Conservation (phyloP, 2,113 vertebrate species). For the Manacus vitellinus region DNA sequence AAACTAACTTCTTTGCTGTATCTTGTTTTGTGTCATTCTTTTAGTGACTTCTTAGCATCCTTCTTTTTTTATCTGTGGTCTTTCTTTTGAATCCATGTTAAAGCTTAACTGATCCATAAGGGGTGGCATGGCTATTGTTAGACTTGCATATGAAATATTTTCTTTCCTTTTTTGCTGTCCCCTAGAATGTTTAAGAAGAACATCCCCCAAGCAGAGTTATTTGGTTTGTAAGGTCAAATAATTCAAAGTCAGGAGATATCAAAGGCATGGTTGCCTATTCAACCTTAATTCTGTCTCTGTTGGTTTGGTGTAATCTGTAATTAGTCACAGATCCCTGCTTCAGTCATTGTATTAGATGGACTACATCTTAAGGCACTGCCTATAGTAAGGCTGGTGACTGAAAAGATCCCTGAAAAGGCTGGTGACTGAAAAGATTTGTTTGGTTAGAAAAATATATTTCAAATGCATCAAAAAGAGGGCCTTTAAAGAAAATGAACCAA, state of each 20-base stretch:
- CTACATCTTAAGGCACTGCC: not conserved
- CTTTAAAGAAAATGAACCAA: not conserved
- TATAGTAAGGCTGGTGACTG: not conserved
- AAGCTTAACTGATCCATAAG: not conserved
- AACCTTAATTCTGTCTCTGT: slow-evolving; percentile 51
- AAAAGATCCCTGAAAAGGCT: not conserved
- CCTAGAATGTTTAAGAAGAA: not conserved
- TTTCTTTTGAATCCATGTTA: not conserved
- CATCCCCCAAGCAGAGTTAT: not conserved
- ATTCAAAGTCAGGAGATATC: not conserved
- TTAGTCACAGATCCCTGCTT: slow-evolving; percentile 49
- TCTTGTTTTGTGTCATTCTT: not conserved
- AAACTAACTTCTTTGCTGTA: not conserved
- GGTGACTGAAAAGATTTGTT: not conserved
- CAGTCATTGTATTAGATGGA: slow-evolving; percentile 53
- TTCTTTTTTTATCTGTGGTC: not conserved
- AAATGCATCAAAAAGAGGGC: not conserved
- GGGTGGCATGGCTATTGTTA: not conserved
- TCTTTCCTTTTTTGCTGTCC: not conserved
- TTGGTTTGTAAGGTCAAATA: not conserved
- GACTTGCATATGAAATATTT: not conserved
- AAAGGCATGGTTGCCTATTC: slow-evolving; percentile 1
- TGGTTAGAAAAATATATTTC: not conserved
- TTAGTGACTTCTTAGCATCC: not conserved
- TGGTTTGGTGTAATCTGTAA: slow-evolving; percentile 45